Evolutionary conservation across 2,797 vertebrate species (phyloP), one percentile per base, ranked within the genome.

Genomic region (Acanthiza pusilla): DNA sequence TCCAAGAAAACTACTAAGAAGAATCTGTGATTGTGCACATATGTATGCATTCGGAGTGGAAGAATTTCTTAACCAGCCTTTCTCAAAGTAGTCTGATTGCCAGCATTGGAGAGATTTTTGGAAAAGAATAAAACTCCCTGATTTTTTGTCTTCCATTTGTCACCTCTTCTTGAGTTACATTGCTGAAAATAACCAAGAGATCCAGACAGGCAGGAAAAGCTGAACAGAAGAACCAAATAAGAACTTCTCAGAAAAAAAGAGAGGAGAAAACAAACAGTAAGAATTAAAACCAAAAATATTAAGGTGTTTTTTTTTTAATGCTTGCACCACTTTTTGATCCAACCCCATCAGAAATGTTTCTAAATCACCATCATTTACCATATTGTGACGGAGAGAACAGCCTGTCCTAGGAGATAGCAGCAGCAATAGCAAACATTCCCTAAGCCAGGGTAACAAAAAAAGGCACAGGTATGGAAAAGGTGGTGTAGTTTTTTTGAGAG

Each of bases 181-280:
- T 29, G 4, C 5, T 72, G 40, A 90, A 77, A 90, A 75, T 9
- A 82, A 53, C 1, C 4, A 50, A 36, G 13, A 71, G 5, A 72
- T 21, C 12, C 22, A 16, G 17, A 22, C 13, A 1, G 6, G 13
- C 1, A 11, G 19, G 15, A 8, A 13, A 76, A 72, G 7, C 1
- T 5, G 43, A 51, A 10, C 1, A 60, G 51, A 76, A 70, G 9
- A 30, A 48, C 1, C 4, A 27, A 70, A 21, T 3, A 45, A 3
- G 6, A 66, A 54, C 7, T 3, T 62, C 15, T 81, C 38, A 48
- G 5, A 45, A 65, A 68, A 81, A 11, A 17, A 62, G 9, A 19
- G 14, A 79, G 6, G 19, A 70, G 81, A 80, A 77, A 4, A 0
- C 38, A 20, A 26, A 13, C 4, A n/a, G 1, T 67, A 81, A 82